Evolutionary conservation across 1,140 invertebrate genomes (phyloP), one percentile per base, ranked within the genome.

Genomic region (Dermatophagoides farinae): DNA sequence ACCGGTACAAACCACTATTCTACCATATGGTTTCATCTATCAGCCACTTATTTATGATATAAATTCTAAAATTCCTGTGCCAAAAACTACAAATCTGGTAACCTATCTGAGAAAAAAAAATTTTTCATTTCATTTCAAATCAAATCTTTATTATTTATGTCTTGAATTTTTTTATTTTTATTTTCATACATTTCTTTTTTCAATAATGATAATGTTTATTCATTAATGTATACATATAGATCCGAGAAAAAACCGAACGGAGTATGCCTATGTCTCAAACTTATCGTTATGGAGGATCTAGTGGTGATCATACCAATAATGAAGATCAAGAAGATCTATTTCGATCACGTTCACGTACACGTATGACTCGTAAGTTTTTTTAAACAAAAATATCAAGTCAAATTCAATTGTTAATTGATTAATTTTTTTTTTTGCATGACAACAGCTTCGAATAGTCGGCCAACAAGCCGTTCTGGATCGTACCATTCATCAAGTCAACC

Each of bases 401-500:
- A 18, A 12, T 38, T 54, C 9, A 38, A 37, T n/a, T n/a, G n/a
- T n/a, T 58, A 58, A 44, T 22, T 11, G 23, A 55, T 58, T 10
- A 20, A 54, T 23, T 44, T 14, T 38, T 38, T 55, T 14, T 20
- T 38, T 38, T 20, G 25, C 1, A 22, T 38, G 14, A 14, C 4
- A 6, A 11, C n/a, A 39, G 53, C 53, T 8, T 8, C 86, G 54
- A 79, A 81, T 41, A 88, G 85, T 66, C 78, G 88, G 67, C 72
- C 74, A 20, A 70, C 85, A 40, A 79, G 77, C 68, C 72, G 80
- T 69, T 31, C 31, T 4, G 31, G 31, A 31, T 31, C 31, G 31
- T 4, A 31, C 8, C 31, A 31, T 31, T 82, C 84, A 46, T 65
- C 66, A 31, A 72, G 71, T 53, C 88, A 89, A 71, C 87, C 88